Conservation (phyloP, 2,797 vertebrate species). For the Sylvia borin region DNA sequence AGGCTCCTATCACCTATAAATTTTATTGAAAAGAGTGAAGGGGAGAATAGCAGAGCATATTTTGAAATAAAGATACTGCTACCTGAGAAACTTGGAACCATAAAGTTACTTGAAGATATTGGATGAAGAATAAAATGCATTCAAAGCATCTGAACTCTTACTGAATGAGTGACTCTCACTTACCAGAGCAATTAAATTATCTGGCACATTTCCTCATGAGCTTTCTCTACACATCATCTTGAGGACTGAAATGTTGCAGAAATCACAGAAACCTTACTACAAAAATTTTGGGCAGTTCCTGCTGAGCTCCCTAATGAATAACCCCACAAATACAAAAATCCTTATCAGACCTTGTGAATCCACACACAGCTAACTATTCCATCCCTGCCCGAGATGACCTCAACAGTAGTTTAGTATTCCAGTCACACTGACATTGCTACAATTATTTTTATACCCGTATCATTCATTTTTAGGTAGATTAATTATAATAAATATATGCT, state of each 20-base stretch:
- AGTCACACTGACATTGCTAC: constrained; percentile 27
- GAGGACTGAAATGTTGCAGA: background rate
- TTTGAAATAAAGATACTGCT: background rate
- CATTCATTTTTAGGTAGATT: constrained; percentile 74
- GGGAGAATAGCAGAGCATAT: background rate
- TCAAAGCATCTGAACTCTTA: background rate
- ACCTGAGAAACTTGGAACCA: background rate
- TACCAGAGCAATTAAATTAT: background rate
- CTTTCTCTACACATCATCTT: background rate
- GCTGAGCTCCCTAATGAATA: background rate
- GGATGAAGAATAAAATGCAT: background rate
- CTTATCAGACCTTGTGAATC: background rate
- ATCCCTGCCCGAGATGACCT: background rate
- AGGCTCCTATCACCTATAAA: background rate
- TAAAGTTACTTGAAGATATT: background rate
- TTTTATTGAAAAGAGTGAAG: background rate
- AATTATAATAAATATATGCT: constrained; percentile 73
- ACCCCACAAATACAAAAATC: background rate
- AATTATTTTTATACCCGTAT: constrained; percentile 66
- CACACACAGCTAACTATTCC: background rate
- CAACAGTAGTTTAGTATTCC: constrained; percentile 34
- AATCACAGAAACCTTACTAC: background rate
- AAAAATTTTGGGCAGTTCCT: background rate
- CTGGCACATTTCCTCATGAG: background rate
- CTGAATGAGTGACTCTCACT: background rate